A percentile compares a stretch with the other conserved stretches of the same genome.
These are phyloP conservation scores for Gobius niger DNA, from an alignment of 2,113 vertebrate genomes.

Conservation along the genomic window DNA sequence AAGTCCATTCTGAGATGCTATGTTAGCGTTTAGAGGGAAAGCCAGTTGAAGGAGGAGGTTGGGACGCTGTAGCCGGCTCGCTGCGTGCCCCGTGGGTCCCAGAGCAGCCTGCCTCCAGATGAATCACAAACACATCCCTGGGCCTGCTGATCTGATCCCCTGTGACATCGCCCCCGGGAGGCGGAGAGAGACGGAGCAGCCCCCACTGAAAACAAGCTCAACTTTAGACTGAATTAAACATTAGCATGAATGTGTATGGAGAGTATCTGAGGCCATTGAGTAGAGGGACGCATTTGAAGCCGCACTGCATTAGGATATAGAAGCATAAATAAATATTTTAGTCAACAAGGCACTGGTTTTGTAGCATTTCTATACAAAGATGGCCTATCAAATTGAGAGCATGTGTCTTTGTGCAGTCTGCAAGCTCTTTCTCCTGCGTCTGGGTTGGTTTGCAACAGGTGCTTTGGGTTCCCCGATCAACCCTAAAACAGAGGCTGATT, in stretches of 20 bases:
- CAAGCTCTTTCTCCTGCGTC: too few species aligned
- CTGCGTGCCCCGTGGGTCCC: slow-evolving; percentile 48
- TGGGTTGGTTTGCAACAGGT: too few species aligned
- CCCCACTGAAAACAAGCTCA: slow-evolving; percentile 59
- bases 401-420: too few species aligned
- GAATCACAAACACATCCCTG: slow-evolving; percentile 65
- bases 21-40: slow-evolving; percentile 33
- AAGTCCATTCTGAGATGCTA: slow-evolving; percentile 18
- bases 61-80: slow-evolving; percentile 39
- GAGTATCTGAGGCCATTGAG: slow-evolving; percentile 56
- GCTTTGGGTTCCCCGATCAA: too few species aligned
- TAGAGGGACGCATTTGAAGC: slow-evolving; percentile 53
- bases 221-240: slow-evolving; percentile 72
- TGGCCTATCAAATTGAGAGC: too few species aligned
- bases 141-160: slow-evolving; percentile 68
- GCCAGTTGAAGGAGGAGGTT: slow-evolving; percentile 21
- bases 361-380: too few species aligned
- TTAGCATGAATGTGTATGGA: slow-evolving; percentile 62
- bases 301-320: neutral
- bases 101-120: slow-evolving; percentile 53
- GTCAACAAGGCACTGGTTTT: neutral
- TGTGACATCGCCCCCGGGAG: slow-evolving; percentile 66
- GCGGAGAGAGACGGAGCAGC: slow-evolving; percentile 37
- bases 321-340: neutral
- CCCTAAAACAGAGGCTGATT: too few species aligned